Conservation (phyloP, 2,797 vertebrate genomes). For the Platyrinchus mystaceus region DNA sequence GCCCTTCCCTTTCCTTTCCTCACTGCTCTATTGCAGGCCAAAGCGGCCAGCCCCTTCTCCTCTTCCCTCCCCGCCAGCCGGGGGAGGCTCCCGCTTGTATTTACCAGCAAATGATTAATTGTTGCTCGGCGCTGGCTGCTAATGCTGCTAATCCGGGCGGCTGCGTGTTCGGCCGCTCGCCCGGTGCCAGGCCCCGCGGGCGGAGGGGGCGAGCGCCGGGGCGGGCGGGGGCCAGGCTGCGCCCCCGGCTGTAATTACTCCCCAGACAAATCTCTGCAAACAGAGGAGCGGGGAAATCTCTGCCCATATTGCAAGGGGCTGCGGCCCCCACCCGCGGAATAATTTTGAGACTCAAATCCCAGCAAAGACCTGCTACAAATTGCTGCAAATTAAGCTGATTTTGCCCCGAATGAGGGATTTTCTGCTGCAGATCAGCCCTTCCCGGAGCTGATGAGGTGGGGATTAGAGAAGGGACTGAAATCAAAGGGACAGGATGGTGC, state of each 20-base stretch:
- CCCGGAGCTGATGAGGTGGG: slow-evolving; percentile 80
- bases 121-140: slow-evolving; percentile 31
- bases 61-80: neutral
- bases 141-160: slow-evolving; percentile 68
- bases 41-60: neutral
- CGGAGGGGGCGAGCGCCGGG: neutral
- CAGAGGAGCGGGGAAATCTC: slow-evolving; percentile 27
- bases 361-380: slow-evolving; percentile 80
- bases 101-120: slow-evolving; percentile 69
- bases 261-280: slow-evolving; percentile 51
- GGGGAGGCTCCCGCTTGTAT: slow-evolving; percentile 6
- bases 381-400: slow-evolving; percentile 85
- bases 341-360: slow-evolving; percentile 84
- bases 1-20: neutral
- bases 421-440: slow-evolving; percentile 79
- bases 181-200: slow-evolving; percentile 43
- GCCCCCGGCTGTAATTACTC: slow-evolving; percentile 37
- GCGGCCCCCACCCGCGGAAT: slow-evolving; percentile 68
- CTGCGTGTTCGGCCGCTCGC: slow-evolving; percentile 47
- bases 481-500: slow-evolving; percentile 67
- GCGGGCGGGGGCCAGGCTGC: neutral
- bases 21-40: neutral
- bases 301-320: slow-evolving; percentile 65
- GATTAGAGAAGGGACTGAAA: slow-evolving; percentile 75
- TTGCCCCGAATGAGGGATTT: slow-evolving; percentile 82